Evolutionary conservation across 2,888 invertebrate genomes (phyloP).

Genomic region (Teinopalpus imperialis): DNA sequence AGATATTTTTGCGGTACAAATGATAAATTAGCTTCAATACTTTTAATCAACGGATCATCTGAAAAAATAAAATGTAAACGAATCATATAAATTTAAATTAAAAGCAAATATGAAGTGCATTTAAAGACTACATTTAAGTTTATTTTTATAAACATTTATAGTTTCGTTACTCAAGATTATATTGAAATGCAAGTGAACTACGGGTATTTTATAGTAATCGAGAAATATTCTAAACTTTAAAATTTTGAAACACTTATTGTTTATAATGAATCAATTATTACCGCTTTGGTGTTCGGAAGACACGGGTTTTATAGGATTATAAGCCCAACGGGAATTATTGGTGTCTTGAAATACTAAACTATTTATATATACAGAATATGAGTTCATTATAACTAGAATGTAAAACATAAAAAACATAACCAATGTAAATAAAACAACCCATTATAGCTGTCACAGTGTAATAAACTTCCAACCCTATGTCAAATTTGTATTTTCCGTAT

Average conservation of each 20-base stretch:
- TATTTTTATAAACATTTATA: too few relatives aligned
- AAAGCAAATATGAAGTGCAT: too few relatives aligned
- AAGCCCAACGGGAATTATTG: background rate
- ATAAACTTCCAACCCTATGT: conserved; percentile 19
- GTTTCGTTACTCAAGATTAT: too few relatives aligned
- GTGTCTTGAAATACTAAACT: conserved; percentile 30
- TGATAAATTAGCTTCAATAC: too few relatives aligned
- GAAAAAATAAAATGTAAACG: too few relatives aligned
- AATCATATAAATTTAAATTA: too few relatives aligned
- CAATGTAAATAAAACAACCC: conserved; percentile 47
- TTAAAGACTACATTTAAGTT: too few relatives aligned
- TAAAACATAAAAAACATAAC: conserved; percentile 69
- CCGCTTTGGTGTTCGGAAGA: conserved; percentile 5
- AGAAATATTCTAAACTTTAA: background rate
- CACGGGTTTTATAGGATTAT: conserved; percentile 12
- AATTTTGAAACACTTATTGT: background rate
- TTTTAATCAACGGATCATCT: background rate
- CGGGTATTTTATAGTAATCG: too few relatives aligned
- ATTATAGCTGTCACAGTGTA: conserved; percentile 46
- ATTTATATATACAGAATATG: conserved; percentile 38
- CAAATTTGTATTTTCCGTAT: conserved; percentile 35
- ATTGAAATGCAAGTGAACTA: too few relatives aligned
- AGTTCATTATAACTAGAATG: conserved; percentile 50
- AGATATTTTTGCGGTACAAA: conserved; percentile 4
- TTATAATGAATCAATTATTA: background rate